phyloP scores from a whole-genome alignment of 1,140 invertebrate species.

The Drosophila cardini region DNA sequence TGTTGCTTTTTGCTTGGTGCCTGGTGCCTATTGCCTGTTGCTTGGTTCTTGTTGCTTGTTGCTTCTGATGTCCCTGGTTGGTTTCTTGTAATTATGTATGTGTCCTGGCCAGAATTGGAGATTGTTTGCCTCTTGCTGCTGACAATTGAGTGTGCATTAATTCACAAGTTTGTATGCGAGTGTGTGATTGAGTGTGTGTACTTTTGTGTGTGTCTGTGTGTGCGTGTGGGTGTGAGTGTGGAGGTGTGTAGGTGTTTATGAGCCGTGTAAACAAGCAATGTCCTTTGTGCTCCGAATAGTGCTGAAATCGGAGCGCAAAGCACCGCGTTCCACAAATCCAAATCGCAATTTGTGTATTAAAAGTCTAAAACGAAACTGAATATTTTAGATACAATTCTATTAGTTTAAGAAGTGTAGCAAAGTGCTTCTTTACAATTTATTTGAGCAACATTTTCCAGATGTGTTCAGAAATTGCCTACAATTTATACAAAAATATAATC shows the following conservation, averaged over 20 bases:
- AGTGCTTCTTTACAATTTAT: too few relatives aligned
- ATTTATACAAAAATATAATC: too few relatives aligned
- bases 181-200: conserved; percentile 6
- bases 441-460: too few relatives aligned
- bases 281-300: conserved; percentile 14
- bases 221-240: conserved; percentile 5
- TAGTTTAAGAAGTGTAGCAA: too few relatives aligned
- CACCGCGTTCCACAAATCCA: conserved; percentile 11
- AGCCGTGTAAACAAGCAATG: conserved; percentile 42
- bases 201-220: conserved; percentile 12
- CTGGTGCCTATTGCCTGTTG: conserved; percentile 2
- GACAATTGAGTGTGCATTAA: conserved; percentile 24
- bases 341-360: not conserved
- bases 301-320: conserved; percentile 14
- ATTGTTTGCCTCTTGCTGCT: conserved; percentile 36
- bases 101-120: conserved; percentile 17
- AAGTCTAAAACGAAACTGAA: not conserved
- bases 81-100: conserved; percentile 47
- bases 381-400: too few relatives aligned
- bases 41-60: not conserved
- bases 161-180: conserved; percentile 10
- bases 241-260: conserved; percentile 22
- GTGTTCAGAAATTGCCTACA: too few relatives aligned
- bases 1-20: not conserved
- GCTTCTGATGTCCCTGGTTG: not conserved